Evolutionary conservation across 1,140 invertebrate species (phyloP), one percentile per base, ranked within the genome.

Genomic region (Cyrtorhinus lividipennis): DNA sequence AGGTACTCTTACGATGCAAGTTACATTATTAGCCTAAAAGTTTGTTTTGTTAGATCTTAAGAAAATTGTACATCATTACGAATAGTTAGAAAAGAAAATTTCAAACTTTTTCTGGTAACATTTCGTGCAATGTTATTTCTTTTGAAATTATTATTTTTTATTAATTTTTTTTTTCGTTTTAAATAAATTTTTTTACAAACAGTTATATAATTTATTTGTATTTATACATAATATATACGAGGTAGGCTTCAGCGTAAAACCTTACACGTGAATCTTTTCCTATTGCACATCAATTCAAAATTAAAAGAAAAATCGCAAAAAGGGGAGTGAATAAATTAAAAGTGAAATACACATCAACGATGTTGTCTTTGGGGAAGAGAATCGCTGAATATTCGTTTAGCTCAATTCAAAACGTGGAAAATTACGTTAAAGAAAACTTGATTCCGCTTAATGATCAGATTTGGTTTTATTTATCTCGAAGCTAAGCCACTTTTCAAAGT

Each of bases 101-200:
- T 59, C 24, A 46, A 45, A 59, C 1, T 27, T 58, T 58, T 25
- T 59, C 56, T 64, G 62, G 62, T 64, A 64, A 64, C 62, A 64
- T 62, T 64, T 48, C 58, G 62, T 64, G 62, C 62, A 59, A 59
- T 64, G 62, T 64, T 59, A 64, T 64, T 64, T 60, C 44, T 25
- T 8, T 58, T 22, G n/a, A n/a, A n/a, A n/a, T 30, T 27, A 25
- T 57, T 63, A 15, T 56, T 26, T 63, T 63, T 63, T 63, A 18
- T 26, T 63, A 62, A 23, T 44, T 25, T 46, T 62, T 48, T n/a
- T n/a, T n/a, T n/a, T n/a, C n/a, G n/a, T n/a, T n/a, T 62, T 48
- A 23, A 56, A 48, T 46, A 22, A 57, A 26, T 18, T 38, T n/a
- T 63, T 23, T 38, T 58, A 63, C 30, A 63, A 63, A 63, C 57